Conservation (phyloP, 2,797 vertebrate genomes). For the Gallinago nigripennis region DNA sequence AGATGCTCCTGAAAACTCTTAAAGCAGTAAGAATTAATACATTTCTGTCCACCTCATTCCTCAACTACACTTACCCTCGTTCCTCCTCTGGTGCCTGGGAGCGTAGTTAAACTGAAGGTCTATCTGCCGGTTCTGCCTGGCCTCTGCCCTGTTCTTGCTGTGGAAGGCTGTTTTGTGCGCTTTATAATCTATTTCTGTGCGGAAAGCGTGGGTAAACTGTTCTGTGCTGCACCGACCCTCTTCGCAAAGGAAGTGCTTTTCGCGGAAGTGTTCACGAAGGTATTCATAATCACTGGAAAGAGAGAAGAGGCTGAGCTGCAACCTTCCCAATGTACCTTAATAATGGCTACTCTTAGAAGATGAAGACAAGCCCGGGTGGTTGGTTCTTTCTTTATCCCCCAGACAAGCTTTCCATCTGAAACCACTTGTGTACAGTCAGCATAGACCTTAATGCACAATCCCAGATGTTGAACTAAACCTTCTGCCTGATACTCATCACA, state of each 20-base stretch:
- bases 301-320: neutral
- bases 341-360: neutral
- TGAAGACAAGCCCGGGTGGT: fast-evolving
- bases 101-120: slow-evolving; percentile 93
- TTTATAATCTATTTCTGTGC: slow-evolving; percentile 96
- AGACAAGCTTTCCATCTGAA: neutral
- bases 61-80: slow-evolving; percentile 78
- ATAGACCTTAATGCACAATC: fast-evolving
- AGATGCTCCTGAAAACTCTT: fast-evolving
- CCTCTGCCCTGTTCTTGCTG: slow-evolving; percentile 95
- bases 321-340: fast-evolving
- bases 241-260: slow-evolving; percentile 95
- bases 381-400: neutral
- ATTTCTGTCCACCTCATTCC: no score
- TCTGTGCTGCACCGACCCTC: slow-evolving; percentile 92
- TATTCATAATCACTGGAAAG: slow-evolving; percentile 88
- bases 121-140: slow-evolving; percentile 95
- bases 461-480: neutral
- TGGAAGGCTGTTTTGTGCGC: slow-evolving; percentile 93
- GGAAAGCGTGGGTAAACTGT: slow-evolving; percentile 97
- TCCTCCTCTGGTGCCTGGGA: slow-evolving; percentile 85
- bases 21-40: fast-evolving
- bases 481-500: neutral
- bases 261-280: slow-evolving; percentile 94
- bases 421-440: no score